Percentiles rank a stretch among this genome's conserved stretches.
phyloP scores from a whole-genome alignment of 2,113 vertebrate genomes.

The Lophius piscatorius region DNA sequence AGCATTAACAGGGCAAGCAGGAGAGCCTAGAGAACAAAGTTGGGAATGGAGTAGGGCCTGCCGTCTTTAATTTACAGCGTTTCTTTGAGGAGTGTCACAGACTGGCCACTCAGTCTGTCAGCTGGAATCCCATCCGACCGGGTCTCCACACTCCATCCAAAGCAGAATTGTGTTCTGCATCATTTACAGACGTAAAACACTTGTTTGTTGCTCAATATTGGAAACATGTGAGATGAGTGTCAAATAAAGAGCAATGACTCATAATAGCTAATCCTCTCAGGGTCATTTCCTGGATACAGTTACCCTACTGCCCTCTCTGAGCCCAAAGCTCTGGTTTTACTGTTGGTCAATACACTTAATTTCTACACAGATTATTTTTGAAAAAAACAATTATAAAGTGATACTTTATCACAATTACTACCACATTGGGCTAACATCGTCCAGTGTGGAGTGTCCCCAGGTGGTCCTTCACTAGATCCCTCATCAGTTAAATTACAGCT shows the following conservation, averaged over 20 bases:
- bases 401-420: constrained; percentile 11
- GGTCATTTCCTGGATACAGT: constrained; percentile 24
- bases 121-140: constrained; percentile 62
- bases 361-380: too few species aligned
- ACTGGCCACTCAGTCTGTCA: constrained; percentile 59
- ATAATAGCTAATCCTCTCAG: constrained; percentile 48
- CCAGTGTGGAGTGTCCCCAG: constrained; percentile 54
- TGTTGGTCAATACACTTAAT: constrained; percentile 23
- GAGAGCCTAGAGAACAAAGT: constrained; percentile 38
- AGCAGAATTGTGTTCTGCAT: constrained; percentile 64
- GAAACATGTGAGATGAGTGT: constrained; percentile 71
- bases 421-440: constrained; percentile 40
- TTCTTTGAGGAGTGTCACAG: constrained; percentile 67
- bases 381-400: constrained; percentile 36
- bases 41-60: constrained; percentile 39
- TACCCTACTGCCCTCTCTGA: not conserved
- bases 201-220: constrained; percentile 68
- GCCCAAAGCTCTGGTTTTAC: constrained; percentile 7
- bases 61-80: constrained; percentile 73
- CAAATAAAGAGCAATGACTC: constrained; percentile 41
- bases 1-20: constrained; percentile 29
- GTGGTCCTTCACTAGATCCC: constrained; percentile 65
- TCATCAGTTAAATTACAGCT: constrained; percentile 73
- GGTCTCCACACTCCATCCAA: constrained; percentile 70
- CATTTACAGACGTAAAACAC: constrained; percentile 72